phyloP scores from a whole-genome alignment of 2,888 invertebrate genomes.

The Hirtodrosophila alboralis region DNA sequence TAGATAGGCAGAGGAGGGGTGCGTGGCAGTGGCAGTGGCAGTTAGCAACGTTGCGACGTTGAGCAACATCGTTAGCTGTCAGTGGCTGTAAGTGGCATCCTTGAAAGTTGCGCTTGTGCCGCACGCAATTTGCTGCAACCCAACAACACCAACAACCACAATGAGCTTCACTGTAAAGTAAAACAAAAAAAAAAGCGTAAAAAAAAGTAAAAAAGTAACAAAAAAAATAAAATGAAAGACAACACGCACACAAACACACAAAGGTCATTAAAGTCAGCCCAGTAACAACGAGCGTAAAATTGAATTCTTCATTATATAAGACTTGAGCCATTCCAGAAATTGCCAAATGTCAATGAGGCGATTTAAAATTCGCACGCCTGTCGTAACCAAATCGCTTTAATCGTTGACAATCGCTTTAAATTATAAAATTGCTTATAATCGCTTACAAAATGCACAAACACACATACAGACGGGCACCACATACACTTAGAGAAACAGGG shows the following conservation, averaged over 20 bases:
- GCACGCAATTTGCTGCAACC: constrained; percentile 70
- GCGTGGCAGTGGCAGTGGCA: constrained; percentile 28
- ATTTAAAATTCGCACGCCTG: constrained; percentile 22
- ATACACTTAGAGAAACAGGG: not conserved
- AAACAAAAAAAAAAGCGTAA: not conserved
- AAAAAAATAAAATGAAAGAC: too few species aligned
- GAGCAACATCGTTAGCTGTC: constrained; percentile 77
- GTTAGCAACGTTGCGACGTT: constrained; percentile 48
- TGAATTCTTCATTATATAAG: constrained; percentile 12
- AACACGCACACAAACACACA: too few species aligned
- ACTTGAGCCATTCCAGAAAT: not conserved
- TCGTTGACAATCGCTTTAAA: constrained; percentile 23
- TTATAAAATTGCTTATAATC: constrained; percentile 14
- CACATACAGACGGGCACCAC: constrained; percentile 1
- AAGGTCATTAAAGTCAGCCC: constrained; percentile 33
- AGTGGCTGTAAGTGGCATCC: constrained; percentile 75
- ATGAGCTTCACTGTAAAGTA: not conserved
- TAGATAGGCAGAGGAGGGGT: not conserved
- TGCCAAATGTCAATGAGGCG: constrained; percentile 2
- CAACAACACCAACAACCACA: constrained; percentile 35
- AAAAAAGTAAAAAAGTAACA: not conserved
- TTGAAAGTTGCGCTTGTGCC: constrained; percentile 71
- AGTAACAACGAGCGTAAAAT: constrained; percentile 20
- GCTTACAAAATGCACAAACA: constrained; percentile 4
- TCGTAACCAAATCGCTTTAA: constrained; percentile 26